Evolutionary conservation across 2,797 vertebrate species (phyloP), one percentile per base, ranked within the genome.

Genomic region (Hybognathus amarus): DNA sequence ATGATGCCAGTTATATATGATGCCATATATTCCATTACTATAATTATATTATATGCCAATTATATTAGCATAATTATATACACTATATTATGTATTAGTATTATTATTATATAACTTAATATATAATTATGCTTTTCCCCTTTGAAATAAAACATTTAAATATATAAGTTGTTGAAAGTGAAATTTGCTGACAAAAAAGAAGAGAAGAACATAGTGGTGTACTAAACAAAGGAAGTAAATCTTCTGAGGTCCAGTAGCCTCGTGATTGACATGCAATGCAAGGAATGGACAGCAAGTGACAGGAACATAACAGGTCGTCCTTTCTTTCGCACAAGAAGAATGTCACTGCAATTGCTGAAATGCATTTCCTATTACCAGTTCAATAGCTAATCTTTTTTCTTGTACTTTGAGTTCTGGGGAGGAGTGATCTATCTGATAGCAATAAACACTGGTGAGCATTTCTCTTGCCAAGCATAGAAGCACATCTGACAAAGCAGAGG

Each of bases 201-300:
- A 33, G 2, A 33, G 2, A 64, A 27, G 63, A 50, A 45, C 6
- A 12, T n/a, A 27, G 47, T 11, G 30, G 13, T 47, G 66, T 66
- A 64, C 54, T 59, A 83, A 38, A 33, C 79, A 84, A 87, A 78
- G 50, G 27, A 77, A 54, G 13, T 68, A 74, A 87, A 85, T 79
- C 84, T 54, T 64, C 24, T n/a, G 59, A 73, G 38, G 59, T 74
- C 73, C 83, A 83, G 77, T 83, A 61, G 73, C 22, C 75, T 71
- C 69, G 63, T 76, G 81, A 85, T 50, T 83, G 61, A 79, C 79
- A 84, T 80, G 79, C 78, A 83, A 85, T 80, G 59, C 47, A 54
- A 88, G 59, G 79, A 87, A 87, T 86, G 73, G 76, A 76, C 82
- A 76, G 52, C 75, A 80, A 87, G 74, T 84, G 88, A 87, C 82